A percentile compares a stretch with the other conserved stretches of the same genome.
Evolutionary conservation across 2,888 invertebrate species (phyloP).

Genomic region (Torymus auratus): DNA sequence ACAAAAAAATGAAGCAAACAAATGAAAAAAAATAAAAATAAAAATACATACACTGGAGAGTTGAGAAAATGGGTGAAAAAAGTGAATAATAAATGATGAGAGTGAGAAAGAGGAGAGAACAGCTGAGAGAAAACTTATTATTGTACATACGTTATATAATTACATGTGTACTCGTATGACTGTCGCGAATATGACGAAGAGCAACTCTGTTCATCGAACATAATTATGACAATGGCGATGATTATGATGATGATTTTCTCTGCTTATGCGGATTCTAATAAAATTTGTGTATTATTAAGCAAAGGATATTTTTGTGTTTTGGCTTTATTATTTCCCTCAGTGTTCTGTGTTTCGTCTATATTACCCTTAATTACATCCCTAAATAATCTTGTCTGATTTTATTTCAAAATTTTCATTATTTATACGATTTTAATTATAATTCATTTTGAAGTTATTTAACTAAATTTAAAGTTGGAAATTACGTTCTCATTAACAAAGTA

Average conservation of each 20-base stretch:
- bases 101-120: slow-evolving; percentile 59
- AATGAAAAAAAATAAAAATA: slow-evolving; percentile 26
- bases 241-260: slow-evolving; percentile 74
- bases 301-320: slow-evolving; percentile 26
- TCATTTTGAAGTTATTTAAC: no score
- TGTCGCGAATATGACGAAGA: slow-evolving; percentile 59
- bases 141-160: slow-evolving; percentile 61
- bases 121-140: slow-evolving; percentile 57
- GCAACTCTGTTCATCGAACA: slow-evolving; percentile 59
- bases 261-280: slow-evolving; percentile 75
- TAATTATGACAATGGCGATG: slow-evolving; percentile 58
- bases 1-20: slow-evolving; percentile 32
- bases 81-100: slow-evolving; percentile 60
- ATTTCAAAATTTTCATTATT: no score
- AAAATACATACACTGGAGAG: slow-evolving; percentile 17
- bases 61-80: slow-evolving; percentile 55
- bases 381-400: no score
- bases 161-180: slow-evolving; percentile 60
- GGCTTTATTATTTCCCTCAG: slow-evolving; percentile 32
- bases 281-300: slow-evolving; percentile 79
- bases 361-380: no score
- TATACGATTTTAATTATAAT: no score
- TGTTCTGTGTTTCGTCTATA: slow-evolving; percentile 13
- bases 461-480: background rate
- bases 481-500: background rate